phyloP scores from a whole-genome alignment of 2,797 vertebrate genomes.

The Calcarius lapponicus region DNA sequence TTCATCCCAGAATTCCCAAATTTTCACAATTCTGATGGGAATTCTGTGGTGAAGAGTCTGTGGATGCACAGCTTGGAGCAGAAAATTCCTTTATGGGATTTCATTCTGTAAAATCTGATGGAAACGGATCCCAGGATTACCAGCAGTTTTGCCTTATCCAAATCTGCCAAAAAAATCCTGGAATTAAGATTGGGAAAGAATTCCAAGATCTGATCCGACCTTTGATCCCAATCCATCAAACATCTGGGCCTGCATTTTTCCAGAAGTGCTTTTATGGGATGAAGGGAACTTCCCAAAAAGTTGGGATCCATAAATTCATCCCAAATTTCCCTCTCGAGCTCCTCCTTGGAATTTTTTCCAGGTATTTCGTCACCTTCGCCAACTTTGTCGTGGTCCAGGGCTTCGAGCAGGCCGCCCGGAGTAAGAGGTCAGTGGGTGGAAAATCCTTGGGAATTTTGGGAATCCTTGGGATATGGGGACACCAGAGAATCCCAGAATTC shows the following conservation, averaged over 20 bases:
- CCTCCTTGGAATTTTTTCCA: background rate
- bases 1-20: background rate
- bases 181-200: background rate
- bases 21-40: background rate
- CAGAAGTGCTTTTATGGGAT: background rate
- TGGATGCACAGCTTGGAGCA: background rate
- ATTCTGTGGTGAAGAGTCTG: background rate
- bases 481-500: background rate
- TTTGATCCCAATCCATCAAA: background rate
- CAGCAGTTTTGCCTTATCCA: background rate
- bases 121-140: background rate
- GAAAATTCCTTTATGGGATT: background rate
- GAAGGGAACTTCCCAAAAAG: background rate
- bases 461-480: accelerated
- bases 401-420: background rate
- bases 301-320: background rate
- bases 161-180: background rate
- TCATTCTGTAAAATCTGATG: background rate
- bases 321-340: background rate
- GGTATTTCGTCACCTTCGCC: background rate
- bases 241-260: accelerated
- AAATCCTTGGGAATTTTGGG: background rate
- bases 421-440: background rate
- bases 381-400: background rate
- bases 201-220: accelerated